These are phyloP conservation scores for Diaphora mendica DNA, from an alignment of 2,888 invertebrate species.

Conservation along the genomic window DNA sequence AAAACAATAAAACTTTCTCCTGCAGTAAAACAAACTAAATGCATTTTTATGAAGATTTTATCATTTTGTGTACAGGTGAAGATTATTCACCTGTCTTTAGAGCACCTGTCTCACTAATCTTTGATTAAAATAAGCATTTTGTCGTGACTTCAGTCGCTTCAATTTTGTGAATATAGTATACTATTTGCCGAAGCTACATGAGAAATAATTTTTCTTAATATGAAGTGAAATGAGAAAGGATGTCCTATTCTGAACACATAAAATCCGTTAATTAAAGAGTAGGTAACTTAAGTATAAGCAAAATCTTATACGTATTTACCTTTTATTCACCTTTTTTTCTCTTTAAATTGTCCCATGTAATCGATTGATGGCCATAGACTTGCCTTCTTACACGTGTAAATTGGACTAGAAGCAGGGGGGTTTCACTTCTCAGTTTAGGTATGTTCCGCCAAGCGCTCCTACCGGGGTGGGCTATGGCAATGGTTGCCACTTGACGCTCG, in stretches of 20 bases:
- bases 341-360: too few relatives aligned
- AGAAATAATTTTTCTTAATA: neutral
- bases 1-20: neutral
- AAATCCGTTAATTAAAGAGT: neutral
- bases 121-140: neutral
- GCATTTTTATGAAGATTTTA: neutral
- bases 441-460: too few relatives aligned
- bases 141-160: neutral
- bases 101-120: neutral
- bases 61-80: neutral
- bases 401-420: too few relatives aligned
- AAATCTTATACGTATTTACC: too few relatives aligned
- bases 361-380: too few relatives aligned
- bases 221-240: too few relatives aligned
- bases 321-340: too few relatives aligned
- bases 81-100: neutral
- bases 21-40: neutral
- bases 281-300: neutral
- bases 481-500: too few relatives aligned
- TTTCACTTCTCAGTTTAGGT: too few relatives aligned
- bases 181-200: too few relatives aligned
- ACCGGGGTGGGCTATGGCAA: too few relatives aligned
- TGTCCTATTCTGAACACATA: neutral
- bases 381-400: too few relatives aligned
- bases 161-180: neutral